Percentiles rank a stretch among this genome's conserved stretches.
Evolutionary conservation across 2,888 invertebrate genomes (phyloP).

Genomic region (Tanypteryx hageni): DNA sequence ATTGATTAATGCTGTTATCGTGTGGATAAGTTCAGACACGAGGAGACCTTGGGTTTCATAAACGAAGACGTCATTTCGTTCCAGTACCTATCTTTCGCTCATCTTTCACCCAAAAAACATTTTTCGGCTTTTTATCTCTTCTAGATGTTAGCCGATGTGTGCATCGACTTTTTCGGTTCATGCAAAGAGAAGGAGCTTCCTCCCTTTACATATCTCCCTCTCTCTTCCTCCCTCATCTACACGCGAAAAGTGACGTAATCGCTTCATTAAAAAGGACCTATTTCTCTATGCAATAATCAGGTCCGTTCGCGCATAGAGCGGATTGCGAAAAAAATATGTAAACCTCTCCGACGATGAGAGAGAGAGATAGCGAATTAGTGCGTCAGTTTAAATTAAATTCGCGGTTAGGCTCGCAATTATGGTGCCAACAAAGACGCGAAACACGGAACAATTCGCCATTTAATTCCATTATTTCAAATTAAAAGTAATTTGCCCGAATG

Average conservation of each 20-base stretch:
- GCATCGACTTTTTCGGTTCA: neutral
- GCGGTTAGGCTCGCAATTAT: neutral
- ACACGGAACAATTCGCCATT: neutral
- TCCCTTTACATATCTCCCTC: too few species aligned
- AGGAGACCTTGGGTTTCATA: conserved; percentile 32
- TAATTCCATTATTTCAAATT: neutral
- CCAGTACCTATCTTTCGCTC: neutral
- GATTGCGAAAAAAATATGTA: neutral
- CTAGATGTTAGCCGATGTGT: too few species aligned
- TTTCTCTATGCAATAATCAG: too few species aligned
- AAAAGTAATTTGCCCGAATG: neutral
- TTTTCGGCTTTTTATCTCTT: neutral
- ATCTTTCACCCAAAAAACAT: neutral
- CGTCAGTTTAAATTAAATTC: conserved; percentile 11
- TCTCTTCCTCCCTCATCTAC: too few species aligned
- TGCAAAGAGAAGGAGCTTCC: neutral
- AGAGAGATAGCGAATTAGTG: neutral
- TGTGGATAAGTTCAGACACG: neutral
- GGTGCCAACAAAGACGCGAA: neutral
- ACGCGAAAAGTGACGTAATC: conserved; percentile 6
- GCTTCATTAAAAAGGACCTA: neutral
- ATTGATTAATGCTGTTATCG: neutral
- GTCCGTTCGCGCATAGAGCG: too few species aligned
- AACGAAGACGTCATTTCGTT: conserved; percentile 2
- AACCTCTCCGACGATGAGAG: neutral